phyloP scores from a whole-genome alignment of 2,797 vertebrate genomes.

The Naso thynnoides region DNA sequence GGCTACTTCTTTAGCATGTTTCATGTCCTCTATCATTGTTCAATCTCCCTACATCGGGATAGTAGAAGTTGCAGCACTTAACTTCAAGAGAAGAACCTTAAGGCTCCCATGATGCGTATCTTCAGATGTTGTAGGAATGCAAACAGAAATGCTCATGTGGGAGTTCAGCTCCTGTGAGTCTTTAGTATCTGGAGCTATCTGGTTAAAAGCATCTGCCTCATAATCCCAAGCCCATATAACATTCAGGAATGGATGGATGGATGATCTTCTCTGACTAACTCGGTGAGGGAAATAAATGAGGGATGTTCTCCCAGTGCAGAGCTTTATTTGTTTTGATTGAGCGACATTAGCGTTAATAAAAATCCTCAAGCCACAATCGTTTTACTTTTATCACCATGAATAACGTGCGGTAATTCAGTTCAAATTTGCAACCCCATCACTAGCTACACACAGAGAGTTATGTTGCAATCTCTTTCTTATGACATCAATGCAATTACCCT shows the following conservation, averaged over 20 bases:
- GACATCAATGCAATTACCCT: constrained; percentile 56
- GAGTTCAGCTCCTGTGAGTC: background rate
- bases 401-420: constrained; percentile 51
- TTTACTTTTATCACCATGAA: constrained; percentile 36
- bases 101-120: background rate
- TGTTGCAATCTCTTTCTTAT: constrained; percentile 31
- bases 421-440: constrained; percentile 18
- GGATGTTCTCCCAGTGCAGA: background rate
- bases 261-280: background rate
- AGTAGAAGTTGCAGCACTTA: background rate
- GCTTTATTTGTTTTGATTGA: background rate
- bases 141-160: background rate
- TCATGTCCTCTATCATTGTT: background rate
- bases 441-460: constrained; percentile 13
- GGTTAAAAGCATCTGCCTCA: background rate
- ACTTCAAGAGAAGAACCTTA: background rate
- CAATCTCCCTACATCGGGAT: background rate
- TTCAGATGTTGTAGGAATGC: background rate
- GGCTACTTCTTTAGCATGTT: too few relatives aligned
- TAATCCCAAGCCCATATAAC: background rate
- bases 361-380: constrained; percentile 31
- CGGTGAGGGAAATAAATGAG: background rate
- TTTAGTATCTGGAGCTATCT: background rate
- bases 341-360: constrained; percentile 15
- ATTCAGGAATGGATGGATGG: background rate